phyloP scores from a whole-genome alignment of 2,797 vertebrate species.

The Glyptemys insculpta region DNA sequence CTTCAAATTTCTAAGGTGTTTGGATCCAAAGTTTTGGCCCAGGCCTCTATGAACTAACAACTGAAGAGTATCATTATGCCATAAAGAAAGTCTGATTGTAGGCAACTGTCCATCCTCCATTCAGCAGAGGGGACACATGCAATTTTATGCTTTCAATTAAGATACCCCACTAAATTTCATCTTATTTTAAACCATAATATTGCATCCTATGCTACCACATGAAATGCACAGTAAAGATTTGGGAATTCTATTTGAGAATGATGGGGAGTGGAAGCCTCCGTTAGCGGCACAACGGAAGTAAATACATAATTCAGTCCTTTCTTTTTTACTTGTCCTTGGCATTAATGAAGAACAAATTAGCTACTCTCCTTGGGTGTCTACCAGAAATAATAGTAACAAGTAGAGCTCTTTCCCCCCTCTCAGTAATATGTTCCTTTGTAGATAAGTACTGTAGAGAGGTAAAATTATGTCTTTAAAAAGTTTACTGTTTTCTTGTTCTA shows the following conservation, averaged over 20 bases:
- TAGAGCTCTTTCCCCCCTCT: slow-evolving; percentile 64
- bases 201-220: slow-evolving; percentile 71
- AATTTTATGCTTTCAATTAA: slow-evolving; percentile 75
- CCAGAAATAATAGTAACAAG: slow-evolving; percentile 85
- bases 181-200: slow-evolving; percentile 68
- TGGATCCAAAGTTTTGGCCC: background rate
- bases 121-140: slow-evolving; percentile 59
- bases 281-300: slow-evolving; percentile 78
- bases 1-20: background rate
- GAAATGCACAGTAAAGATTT: slow-evolving; percentile 74
- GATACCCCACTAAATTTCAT: slow-evolving; percentile 72
- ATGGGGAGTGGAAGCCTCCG: slow-evolving; percentile 67
- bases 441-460: slow-evolving; percentile 87
- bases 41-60: background rate
- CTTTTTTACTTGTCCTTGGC: slow-evolving; percentile 85
- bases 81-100: slow-evolving; percentile 16
- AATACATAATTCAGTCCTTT: slow-evolving; percentile 80
- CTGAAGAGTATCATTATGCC: background rate
- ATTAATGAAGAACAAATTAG: slow-evolving; percentile 87
- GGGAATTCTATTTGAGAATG: slow-evolving; percentile 74
- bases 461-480: slow-evolving; percentile 85
- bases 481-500: slow-evolving; percentile 83
- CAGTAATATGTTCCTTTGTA: slow-evolving; percentile 88
- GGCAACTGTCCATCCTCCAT: slow-evolving; percentile 56
- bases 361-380: slow-evolving; percentile 86